These are phyloP conservation scores for Acholoe squamosa DNA, from an alignment of 2,888 invertebrate species.

Conservation along the genomic window DNA sequence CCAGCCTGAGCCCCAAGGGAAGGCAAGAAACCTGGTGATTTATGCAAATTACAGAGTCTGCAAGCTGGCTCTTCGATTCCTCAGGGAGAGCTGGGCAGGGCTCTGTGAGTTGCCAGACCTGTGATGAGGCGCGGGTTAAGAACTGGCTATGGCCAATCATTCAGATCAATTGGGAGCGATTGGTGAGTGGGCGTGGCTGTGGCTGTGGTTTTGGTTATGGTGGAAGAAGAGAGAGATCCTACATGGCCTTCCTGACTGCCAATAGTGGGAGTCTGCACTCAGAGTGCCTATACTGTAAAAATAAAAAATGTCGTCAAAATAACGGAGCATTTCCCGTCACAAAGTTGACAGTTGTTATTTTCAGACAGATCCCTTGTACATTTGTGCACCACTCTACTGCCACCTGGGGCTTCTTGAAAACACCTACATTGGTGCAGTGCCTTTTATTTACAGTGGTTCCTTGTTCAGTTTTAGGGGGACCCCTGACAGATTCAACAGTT, in stretches of 20 bases:
- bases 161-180: conserved; percentile 3
- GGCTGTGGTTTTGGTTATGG: too few relatives aligned
- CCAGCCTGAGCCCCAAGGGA: conserved; percentile 4
- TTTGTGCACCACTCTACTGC: too few relatives aligned
- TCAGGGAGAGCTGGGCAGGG: not conserved
- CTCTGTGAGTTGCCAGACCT: not conserved
- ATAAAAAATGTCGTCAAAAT: too few relatives aligned
- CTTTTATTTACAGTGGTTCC: too few relatives aligned
- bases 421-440: too few relatives aligned
- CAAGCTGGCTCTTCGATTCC: not conserved
- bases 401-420: too few relatives aligned
- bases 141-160: not conserved
- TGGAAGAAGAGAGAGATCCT: not conserved
- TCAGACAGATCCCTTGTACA: too few relatives aligned
- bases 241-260: not conserved
- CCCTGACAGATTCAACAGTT: too few relatives aligned
- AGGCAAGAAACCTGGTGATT: conserved; percentile 44
- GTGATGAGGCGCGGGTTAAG: conserved; percentile 46
- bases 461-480: too few relatives aligned
- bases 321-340: too few relatives aligned
- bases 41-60: conserved; percentile 60
- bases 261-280: not conserved
- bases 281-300: too few relatives aligned
- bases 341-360: too few relatives aligned
- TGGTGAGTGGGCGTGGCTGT: conserved; percentile 41